Percentiles rank a stretch among this genome's conserved stretches.
These are phyloP conservation scores for Hoplodrina blanda DNA, from an alignment of 2,888 invertebrate species.

Conservation along the genomic window DNA sequence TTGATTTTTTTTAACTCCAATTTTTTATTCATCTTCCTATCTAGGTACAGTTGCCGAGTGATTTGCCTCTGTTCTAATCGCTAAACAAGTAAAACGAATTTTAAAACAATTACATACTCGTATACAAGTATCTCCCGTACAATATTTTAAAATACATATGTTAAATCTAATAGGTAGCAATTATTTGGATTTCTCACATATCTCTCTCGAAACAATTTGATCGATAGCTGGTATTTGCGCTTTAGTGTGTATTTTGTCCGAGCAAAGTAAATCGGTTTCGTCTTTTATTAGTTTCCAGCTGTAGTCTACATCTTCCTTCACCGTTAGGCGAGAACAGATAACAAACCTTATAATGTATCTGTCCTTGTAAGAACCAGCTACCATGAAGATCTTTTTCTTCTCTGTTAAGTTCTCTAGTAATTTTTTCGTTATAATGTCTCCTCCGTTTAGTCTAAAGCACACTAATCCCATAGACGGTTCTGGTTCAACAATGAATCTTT, in stretches of 20 bases:
- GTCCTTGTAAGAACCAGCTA: slow-evolving; percentile 93
- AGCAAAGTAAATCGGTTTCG: slow-evolving; percentile 85
- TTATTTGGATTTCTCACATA: slow-evolving; percentile 84
- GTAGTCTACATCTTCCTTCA: slow-evolving; percentile 93
- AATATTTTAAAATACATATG: background rate
- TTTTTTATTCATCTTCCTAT: background rate
- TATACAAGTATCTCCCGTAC: slow-evolving; percentile 32
- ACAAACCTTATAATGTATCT: slow-evolving; percentile 95
- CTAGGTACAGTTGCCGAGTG: no score
- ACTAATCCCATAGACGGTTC: slow-evolving; percentile 95
- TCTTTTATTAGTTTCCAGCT: slow-evolving; percentile 93
- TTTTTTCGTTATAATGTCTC: slow-evolving; percentile 92
- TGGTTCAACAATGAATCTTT: slow-evolving; percentile 94
- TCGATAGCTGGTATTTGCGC: slow-evolving; percentile 78
- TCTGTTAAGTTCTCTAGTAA: slow-evolving; percentile 94
- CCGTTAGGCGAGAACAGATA: slow-evolving; percentile 94
- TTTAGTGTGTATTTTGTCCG: slow-evolving; percentile 75
- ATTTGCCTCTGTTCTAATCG: slow-evolving; percentile 8
- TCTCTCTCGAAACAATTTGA: slow-evolving; percentile 74
- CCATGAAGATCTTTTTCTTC: slow-evolving; percentile 95
- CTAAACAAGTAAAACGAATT: slow-evolving; percentile 21
- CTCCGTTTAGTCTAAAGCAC: slow-evolving; percentile 96
- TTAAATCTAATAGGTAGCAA: background rate
- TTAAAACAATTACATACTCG: slow-evolving; percentile 18
- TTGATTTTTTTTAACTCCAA: slow-evolving; percentile 22